phyloP scores from a whole-genome alignment of 1,140 invertebrate species.

The Drosophila pseudoananassae region DNA sequence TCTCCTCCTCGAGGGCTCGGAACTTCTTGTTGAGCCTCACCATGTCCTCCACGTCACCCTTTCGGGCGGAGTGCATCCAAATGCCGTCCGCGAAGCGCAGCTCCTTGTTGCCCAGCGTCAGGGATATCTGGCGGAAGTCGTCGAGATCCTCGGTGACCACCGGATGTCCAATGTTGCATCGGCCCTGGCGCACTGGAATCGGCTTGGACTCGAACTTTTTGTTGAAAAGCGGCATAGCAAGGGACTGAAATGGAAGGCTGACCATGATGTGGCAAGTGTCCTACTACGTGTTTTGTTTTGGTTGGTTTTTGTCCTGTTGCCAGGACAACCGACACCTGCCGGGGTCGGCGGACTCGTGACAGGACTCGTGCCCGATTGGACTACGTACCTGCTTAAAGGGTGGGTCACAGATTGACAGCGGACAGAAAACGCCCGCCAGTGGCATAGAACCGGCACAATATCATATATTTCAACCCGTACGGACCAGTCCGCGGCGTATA shows the following conservation, averaged over 20 bases:
- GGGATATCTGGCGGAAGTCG: slow-evolving; percentile 68
- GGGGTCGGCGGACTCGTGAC: slow-evolving; percentile 19
- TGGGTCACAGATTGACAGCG: slow-evolving; percentile 36
- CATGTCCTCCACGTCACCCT: slow-evolving; percentile 74
- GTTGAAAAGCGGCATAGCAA: slow-evolving; percentile 76
- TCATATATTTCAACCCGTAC: background rate
- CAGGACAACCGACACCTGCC: slow-evolving; percentile 58
- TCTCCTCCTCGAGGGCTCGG: slow-evolving; percentile 75
- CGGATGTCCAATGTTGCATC: slow-evolving; percentile 72
- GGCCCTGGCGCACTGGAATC: slow-evolving; percentile 61
- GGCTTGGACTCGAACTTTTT: slow-evolving; percentile 81
- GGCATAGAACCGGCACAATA: slow-evolving; percentile 6
- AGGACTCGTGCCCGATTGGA: slow-evolving; percentile 13
- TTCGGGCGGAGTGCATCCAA: slow-evolving; percentile 75
- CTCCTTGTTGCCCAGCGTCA: slow-evolving; percentile 78
- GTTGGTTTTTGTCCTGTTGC: slow-evolving; percentile 35
- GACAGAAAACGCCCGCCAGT: slow-evolving; percentile 19
- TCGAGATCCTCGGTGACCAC: slow-evolving; percentile 71
- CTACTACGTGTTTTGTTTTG: slow-evolving; percentile 1
- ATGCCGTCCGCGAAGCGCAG: slow-evolving; percentile 80
- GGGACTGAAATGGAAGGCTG: slow-evolving; percentile 26
- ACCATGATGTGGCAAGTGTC: slow-evolving; percentile 9
- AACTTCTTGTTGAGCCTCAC: slow-evolving; percentile 70
- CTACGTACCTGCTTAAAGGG: slow-evolving; percentile 23
- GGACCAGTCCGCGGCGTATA: background rate